Evolutionary conservation across 2,888 invertebrate species (phyloP).

Genomic region (Thera britannica): DNA sequence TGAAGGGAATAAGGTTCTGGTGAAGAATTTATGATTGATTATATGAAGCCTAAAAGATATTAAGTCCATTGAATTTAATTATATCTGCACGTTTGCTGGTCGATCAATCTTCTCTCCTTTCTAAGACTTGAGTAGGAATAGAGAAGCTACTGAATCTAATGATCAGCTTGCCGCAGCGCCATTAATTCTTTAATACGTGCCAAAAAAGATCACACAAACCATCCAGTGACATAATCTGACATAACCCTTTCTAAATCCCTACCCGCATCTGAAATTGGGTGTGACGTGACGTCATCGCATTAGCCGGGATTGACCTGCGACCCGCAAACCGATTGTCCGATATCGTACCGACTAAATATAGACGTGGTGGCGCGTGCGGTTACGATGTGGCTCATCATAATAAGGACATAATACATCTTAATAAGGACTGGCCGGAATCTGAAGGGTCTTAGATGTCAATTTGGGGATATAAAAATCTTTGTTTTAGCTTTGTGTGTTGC

Average conservation of each 20-base stretch:
- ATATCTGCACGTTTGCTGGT: background rate
- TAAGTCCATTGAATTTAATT: too few species aligned
- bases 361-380: constrained; percentile 40
- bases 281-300: constrained; percentile 66
- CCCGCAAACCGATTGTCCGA: constrained; percentile 52
- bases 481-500: background rate
- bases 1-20: too few species aligned
- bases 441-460: constrained; percentile 3
- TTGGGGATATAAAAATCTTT: background rate
- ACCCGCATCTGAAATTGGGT: constrained; percentile 32
- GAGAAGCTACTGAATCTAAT: background rate
- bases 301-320: constrained; percentile 59
- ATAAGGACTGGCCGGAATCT: background rate
- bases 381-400: background rate
- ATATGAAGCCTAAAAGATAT: too few species aligned
- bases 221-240: constrained; percentile 26
- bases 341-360: constrained; percentile 57
- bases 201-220: constrained; percentile 22
- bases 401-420: too few species aligned
- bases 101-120: background rate
- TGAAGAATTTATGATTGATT: too few species aligned
- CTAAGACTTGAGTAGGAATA: background rate
- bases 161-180: background rate
- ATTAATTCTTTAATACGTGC: constrained; percentile 7
- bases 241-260: constrained; percentile 30